Base-by-base conservation (phyloP, 2,113 vertebrate genomes). In the Callithrix jacchus region DNA sequence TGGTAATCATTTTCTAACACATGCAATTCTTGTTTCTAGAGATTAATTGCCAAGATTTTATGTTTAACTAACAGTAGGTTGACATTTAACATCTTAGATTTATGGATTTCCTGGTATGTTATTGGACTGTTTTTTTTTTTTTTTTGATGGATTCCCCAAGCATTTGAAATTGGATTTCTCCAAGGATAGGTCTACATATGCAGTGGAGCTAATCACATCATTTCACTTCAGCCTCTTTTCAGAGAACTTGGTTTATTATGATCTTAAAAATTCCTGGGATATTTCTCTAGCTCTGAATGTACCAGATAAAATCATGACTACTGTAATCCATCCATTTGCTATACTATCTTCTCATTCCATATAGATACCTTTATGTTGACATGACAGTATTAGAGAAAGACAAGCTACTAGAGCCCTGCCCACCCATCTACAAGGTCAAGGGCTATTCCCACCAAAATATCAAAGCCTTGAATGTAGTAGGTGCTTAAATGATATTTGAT, bases 31-130 rank as follows among this genome's bases (percentile, higher is more conserved):
- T 68, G 73, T 30, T 91, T 89, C 42, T 64, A 49, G 80, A 68
- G 32, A 95, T 97, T 93, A 87, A 93, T 47, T 58, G 37, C 4
- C 30, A 76, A 4, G 80, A 76, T 79, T 94, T 95, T 84, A 84
- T 71, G 71, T 58, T 56, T 52, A 45, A 66, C 91, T 45, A 82
- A 40, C 64, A 81, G 77, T n/a, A 14, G 37, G 61, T 21, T 91
- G 66, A 11, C 30, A 88, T 77, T 94, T 97, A 89, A 79, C 81
- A 94, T 68, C 76, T 77, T 42, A 35, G 82, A 96, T 96, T 94
- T 97, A 91, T 70, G 47, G 84, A 89, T 97, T 96, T 95, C 77
- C 47, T 95, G 80, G 95, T 93, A 45, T 79, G 21, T 94, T 95
- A 73, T 87, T 90, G 71, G 86, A 21, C 70, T 94, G 23, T 89